A percentile compares a stretch with the other conserved stretches of the same genome.
Evolutionary conservation across 2,888 invertebrate species (phyloP).

Genomic region (Polyploca ridens): DNA sequence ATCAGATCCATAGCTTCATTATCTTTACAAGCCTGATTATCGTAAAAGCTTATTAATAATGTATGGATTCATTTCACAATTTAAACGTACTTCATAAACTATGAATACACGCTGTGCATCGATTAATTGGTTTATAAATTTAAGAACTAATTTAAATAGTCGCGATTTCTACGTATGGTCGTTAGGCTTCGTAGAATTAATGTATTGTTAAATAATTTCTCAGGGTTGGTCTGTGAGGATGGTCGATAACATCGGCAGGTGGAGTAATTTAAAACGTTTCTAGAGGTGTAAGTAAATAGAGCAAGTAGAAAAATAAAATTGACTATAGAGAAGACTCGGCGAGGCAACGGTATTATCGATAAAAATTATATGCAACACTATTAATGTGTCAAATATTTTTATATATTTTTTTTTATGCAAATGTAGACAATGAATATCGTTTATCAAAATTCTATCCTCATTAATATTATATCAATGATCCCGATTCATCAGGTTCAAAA

Average conservation of each 20-base stretch:
- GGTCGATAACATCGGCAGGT: slow-evolving; percentile 61
- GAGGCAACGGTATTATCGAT: slow-evolving; percentile 56
- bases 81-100: slow-evolving; percentile 25
- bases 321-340: slow-evolving; percentile 46
- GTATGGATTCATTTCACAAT: slow-evolving; percentile 19
- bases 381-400: slow-evolving; percentile 22
- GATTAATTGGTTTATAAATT: background rate
- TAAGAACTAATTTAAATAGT: background rate
- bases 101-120: slow-evolving; percentile 18
- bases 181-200: slow-evolving; percentile 16
- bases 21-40: background rate
- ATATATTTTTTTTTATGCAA: background rate
- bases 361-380: slow-evolving; percentile 54
- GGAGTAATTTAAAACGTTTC: slow-evolving; percentile 62
- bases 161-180: background rate
- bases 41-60: slow-evolving; percentile 16
- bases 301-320: slow-evolving; percentile 64
- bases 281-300: slow-evolving; percentile 58
- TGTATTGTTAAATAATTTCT: slow-evolving; percentile 28
- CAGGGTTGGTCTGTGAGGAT: slow-evolving; percentile 41
- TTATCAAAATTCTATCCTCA: background rate
- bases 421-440: background rate
- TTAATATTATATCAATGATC: background rate
- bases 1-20: slow-evolving; percentile 14
- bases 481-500: no score